Conservation (phyloP, 2,888 invertebrate species). For the Oegoconia quadripuncta region DNA sequence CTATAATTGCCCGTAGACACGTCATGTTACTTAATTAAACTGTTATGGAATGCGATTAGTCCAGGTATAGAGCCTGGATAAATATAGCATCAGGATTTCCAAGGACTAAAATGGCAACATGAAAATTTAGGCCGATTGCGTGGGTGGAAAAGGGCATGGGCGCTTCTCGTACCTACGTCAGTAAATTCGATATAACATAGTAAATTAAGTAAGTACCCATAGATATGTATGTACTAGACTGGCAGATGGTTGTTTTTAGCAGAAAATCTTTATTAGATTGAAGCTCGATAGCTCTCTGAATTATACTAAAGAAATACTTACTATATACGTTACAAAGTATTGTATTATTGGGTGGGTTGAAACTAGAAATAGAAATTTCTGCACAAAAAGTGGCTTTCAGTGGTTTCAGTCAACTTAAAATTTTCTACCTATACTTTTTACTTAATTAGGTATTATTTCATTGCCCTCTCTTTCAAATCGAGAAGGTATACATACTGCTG, state of each 20-base stretch:
- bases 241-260: slow-evolving; percentile 2
- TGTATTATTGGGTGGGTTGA: too few relatives aligned
- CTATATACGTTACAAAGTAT: too few relatives aligned
- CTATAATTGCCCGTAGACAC: too few relatives aligned
- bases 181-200: slow-evolving; percentile 34
- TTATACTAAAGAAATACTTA: too few relatives aligned
- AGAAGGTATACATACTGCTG: too few relatives aligned
- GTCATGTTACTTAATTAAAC: too few relatives aligned
- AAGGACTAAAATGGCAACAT: background rate
- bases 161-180: slow-evolving; percentile 54
- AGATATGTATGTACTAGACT: slow-evolving; percentile 19
- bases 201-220: slow-evolving; percentile 23
- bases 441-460: too few relatives aligned
- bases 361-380: too few relatives aligned
- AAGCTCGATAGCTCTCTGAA: slow-evolving; percentile 5
- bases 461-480: too few relatives aligned
- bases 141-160: slow-evolving; percentile 53
- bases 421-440: too few relatives aligned
- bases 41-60: background rate
- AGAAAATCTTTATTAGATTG: slow-evolving; percentile 12
- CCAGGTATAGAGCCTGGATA: background rate
- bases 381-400: too few relatives aligned
- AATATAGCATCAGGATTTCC: background rate
- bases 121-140: slow-evolving; percentile 11
- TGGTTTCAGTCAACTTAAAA: too few relatives aligned